Evolutionary conservation across 2,888 invertebrate genomes (phyloP), one percentile per base, ranked within the genome.

Genomic region (Cosmia pyralina): DNA sequence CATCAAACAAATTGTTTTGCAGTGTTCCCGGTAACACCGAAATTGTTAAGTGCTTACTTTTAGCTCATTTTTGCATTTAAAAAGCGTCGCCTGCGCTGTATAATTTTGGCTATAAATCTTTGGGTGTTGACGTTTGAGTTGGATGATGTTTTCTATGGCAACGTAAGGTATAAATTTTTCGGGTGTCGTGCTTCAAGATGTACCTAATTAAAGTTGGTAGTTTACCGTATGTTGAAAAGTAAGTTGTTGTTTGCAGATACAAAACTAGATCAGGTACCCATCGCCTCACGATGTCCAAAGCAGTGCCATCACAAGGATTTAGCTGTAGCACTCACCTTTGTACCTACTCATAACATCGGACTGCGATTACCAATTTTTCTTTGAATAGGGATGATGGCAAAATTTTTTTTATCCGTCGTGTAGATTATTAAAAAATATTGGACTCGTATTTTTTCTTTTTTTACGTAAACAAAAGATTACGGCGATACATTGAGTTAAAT

Each of bases 1-100:
- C 87, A 84, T 82, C 81, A 88, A 89, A 89, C 88, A 90, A 91
- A 92, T 90, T 90, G 88, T 89, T 89, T 83, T 70, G 55, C 69
- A 64, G 79, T 71, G 72, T 85, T 85, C 84, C 69, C 19, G 79
- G 83, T 83, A 81, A 84, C 77, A 77, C 71, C 55, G 50, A 84
- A 81, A 84, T 81, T 84, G 70, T 77, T 81, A 76, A 75, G 77
- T 83, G 81, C 74, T 72, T 77, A 59, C 75, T 80, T 75, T 75
- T 74, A 77, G 58, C 59, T 76, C 77, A 60, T 85, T 79, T 81
- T 79, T 74, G 81, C 76, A 75, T 85, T 80, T 82, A 80, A 78
- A 82, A 71, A 62, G 70, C 84, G 79, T 72, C 74, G 77, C 69
- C 59, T 72, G 72, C 19, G 66, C 60, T 28, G 69, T 70, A 78